phyloP scores from a whole-genome alignment of 30 jellyfish, hydroid and myxozoan species.

The Hydra vulgaris region DNA sequence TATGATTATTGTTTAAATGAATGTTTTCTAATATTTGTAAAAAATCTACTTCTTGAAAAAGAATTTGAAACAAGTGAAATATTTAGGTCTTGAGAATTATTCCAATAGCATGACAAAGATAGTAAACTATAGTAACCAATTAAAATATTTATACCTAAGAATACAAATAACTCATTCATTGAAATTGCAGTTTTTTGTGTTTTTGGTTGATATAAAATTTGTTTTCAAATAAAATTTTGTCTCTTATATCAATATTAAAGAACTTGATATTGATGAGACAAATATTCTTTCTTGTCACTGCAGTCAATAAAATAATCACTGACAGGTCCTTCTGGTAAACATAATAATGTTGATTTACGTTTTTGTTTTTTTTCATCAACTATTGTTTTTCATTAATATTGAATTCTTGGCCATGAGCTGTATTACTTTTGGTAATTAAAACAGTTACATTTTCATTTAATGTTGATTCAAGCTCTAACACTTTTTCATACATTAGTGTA shows the following conservation, averaged over 20 bases:
- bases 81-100: too few species aligned
- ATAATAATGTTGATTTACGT: too few species aligned
- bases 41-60: conserved; percentile 29
- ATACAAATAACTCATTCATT: conserved; percentile 30
- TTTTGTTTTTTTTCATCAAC: too few species aligned
- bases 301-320: conserved; percentile 27
- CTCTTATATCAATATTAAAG: conserved; percentile 27
- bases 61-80: conserved; percentile 37
- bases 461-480: too few species aligned
- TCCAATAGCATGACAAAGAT: conserved; percentile 30
- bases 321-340: conserved; percentile 41
- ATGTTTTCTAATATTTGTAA: conserved; percentile 24
- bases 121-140: conserved; percentile 62
- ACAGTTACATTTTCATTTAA: too few species aligned
- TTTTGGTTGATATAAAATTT: conserved; percentile 32
- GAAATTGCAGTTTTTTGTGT: neutral
- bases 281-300: conserved; percentile 29
- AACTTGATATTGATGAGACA: conserved; percentile 22
- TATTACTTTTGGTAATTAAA: too few species aligned
- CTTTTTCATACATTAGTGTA: too few species aligned
- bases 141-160: conserved; percentile 46
- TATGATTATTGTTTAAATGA: conserved; percentile 27
- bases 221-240: conserved; percentile 28
- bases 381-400: too few species aligned
- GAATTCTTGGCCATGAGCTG: too few species aligned